Base-by-base conservation (phyloP, 1,140 invertebrate genomes). In the Reticulitermes speratus region DNA sequence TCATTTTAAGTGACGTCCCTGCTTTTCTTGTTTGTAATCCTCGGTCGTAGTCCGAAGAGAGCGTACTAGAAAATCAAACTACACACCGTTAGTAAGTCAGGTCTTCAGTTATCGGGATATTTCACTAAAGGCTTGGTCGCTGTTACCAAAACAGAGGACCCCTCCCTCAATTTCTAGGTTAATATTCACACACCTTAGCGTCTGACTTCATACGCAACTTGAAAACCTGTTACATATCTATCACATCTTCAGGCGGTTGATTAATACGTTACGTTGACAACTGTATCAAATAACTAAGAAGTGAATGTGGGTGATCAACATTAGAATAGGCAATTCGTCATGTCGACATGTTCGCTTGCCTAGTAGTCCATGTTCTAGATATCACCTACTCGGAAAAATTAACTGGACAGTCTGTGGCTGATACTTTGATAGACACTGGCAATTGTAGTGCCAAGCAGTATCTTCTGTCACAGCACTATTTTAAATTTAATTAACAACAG, bases 251-350 rank as follows among this genome's bases (percentile, higher is more conserved):
- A 75, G n/a, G 25, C 65, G n/a, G 65, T 75, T 75, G 65, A 75
- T 75, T n/a, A 75, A 75, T 75, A 75, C 25, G 65, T 75, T 75
- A n/a, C n/a, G 65, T 75, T 75, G 65, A 75, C 65, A 75, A 75
- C 65, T 75, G 65, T 75, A 75, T 75, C 65, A 75, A 75, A 30
- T 75, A 75, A 30, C 65, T 14, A n/a, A 75, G 65, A 75, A 30
- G 65, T 30, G 25, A 16, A 25, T 75, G 65, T 75, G 65, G 65
- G 65, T 75, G 65, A 75, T 30, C 65, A 75, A 30, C 14, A 8
- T 75, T n/a, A 75, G n/a, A n/a, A n/a, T 30, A 75, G n/a, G 65
- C n/a, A 75, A 75, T 75, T 75, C 65, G 65, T 75, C 65, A 75
- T 30, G 65, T 75, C 65, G n/a, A 75, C 65, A 75, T 75, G 65